Percentiles rank a stretch among this genome's conserved stretches.
phyloP scores from a whole-genome alignment of 2,888 invertebrate species.

The Cheilosia variabilis region DNA sequence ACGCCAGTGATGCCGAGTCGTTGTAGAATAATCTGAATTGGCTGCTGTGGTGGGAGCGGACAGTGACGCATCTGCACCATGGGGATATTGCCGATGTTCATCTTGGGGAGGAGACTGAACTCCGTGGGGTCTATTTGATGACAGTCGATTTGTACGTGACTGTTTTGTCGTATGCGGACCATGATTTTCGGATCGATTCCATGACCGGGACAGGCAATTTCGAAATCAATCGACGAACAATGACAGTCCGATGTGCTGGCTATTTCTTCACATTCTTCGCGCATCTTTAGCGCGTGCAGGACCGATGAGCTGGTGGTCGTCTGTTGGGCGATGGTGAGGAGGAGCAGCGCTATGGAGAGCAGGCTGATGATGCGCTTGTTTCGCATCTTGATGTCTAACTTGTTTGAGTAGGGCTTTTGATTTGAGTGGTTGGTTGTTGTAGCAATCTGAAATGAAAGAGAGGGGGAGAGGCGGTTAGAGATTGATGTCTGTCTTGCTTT shows the following conservation, averaged over 20 bases:
- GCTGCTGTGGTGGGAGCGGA: constrained; percentile 83
- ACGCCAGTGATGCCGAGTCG: constrained; percentile 81
- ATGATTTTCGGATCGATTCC: constrained; percentile 79
- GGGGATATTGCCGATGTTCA: constrained; percentile 80
- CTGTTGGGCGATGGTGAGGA: constrained; percentile 41
- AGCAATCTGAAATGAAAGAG: constrained; percentile 20
- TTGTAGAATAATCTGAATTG: constrained; percentile 82
- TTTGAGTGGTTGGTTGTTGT: neutral
- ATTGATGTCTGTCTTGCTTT: neutral
- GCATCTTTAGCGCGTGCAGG: constrained; percentile 72
- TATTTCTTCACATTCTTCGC: constrained; percentile 80
- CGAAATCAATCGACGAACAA: constrained; percentile 80
- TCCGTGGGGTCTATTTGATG: constrained; percentile 79
- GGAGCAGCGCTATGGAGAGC: constrained; percentile 23
- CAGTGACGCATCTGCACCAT: constrained; percentile 82
- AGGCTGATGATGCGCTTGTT: constrained; percentile 39
- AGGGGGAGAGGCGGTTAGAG: neutral
- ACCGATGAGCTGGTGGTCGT: constrained; percentile 43
- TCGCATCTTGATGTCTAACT: constrained; percentile 27
- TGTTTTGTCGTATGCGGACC: constrained; percentile 80
- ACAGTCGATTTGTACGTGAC: constrained; percentile 82
- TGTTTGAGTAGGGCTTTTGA: neutral
- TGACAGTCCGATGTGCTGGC: constrained; percentile 78
- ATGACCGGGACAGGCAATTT: constrained; percentile 81
- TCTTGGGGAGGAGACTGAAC: constrained; percentile 80